phyloP scores from a whole-genome alignment of 2,113 vertebrate genomes.

The Plecotus auritus region DNA sequence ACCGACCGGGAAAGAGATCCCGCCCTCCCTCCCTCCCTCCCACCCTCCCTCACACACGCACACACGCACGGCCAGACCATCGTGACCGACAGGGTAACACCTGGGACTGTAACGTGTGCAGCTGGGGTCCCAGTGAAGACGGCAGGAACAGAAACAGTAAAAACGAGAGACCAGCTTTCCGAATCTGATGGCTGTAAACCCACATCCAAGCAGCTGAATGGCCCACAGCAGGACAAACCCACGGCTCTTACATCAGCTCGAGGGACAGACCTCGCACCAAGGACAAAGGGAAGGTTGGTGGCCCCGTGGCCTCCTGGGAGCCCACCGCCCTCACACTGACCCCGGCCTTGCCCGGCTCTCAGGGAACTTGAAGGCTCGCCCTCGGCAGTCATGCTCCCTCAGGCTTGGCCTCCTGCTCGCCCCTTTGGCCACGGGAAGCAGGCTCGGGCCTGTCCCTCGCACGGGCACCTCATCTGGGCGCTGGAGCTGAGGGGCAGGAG shows the following conservation, averaged over 20 bases:
- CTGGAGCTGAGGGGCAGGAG: background rate
- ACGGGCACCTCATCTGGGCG: background rate
- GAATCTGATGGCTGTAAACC: background rate
- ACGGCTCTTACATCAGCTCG: background rate
- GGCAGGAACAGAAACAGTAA: background rate
- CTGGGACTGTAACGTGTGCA: accelerated
- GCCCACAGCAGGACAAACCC: background rate
- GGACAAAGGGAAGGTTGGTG: no score
- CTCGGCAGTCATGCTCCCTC: accelerated
- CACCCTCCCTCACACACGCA: background rate
- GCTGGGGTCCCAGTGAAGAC: background rate
- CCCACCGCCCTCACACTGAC: no score
- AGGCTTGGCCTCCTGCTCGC: background rate
- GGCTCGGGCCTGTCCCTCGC: no score
- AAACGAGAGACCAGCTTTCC: background rate
- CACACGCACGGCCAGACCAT: no score
- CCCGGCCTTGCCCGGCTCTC: background rate
- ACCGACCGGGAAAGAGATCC: background rate
- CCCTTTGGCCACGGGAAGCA: no score
- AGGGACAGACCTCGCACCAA: background rate
- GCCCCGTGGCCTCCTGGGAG: no score
- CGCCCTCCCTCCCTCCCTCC: background rate
- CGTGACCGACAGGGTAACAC: background rate
- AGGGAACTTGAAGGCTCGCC: background rate
- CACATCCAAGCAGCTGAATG: background rate